A percentile compares a stretch with the other conserved stretches of the same genome.
Evolutionary conservation across 92 coral and sea anemone genomes (phyloP).

Genomic region (Isaurus tuberculatus): DNA sequence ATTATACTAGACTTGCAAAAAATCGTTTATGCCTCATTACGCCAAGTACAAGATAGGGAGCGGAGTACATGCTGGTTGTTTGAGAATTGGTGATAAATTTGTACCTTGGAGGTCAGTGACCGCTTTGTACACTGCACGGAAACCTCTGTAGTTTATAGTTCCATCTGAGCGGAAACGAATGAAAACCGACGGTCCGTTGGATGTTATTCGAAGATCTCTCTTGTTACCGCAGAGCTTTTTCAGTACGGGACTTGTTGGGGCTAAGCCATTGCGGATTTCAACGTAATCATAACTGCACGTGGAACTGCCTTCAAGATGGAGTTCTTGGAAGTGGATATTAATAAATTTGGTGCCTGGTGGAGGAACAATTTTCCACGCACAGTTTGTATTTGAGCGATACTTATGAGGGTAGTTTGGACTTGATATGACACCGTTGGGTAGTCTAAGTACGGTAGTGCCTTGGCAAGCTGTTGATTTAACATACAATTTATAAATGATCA

Average conservation of each 20-base stretch:
- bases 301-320: background rate
- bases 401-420: background rate
- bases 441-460: background rate
- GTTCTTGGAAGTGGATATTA: background rate
- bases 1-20: too few species aligned
- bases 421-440: background rate
- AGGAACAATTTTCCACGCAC: background rate
- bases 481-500: background rate
- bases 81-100: background rate
- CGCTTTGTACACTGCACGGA: background rate
- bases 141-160: background rate
- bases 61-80: background rate
- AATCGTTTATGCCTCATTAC: background rate
- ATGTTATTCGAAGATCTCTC: background rate
- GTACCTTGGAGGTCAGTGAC: background rate
- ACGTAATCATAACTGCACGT: conserved; percentile 1
- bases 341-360: background rate
- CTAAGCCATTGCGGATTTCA: background rate
- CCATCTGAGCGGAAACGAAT: conserved; percentile 25
- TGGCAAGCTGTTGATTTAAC: background rate
- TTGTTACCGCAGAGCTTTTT: background rate
- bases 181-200: background rate
- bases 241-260: background rate
- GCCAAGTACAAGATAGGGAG: background rate
- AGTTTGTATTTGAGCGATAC: background rate